These are phyloP conservation scores for Falco biarmicus DNA, from an alignment of 2,797 vertebrate species.

Conservation along the genomic window DNA sequence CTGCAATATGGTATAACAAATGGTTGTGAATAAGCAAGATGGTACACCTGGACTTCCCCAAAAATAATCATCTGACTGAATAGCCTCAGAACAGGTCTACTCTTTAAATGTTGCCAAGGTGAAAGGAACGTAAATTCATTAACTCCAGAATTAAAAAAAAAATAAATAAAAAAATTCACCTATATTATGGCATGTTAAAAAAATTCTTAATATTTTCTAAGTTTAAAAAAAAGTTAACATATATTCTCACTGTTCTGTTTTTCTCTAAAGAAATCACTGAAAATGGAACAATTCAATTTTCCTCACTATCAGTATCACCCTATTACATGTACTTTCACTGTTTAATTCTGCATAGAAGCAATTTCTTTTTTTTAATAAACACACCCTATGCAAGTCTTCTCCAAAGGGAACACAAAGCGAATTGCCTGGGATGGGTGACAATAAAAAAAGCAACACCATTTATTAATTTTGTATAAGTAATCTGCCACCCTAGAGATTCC, in stretches of 20 bases:
- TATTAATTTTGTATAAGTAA: conserved; percentile 80
- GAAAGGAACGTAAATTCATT: background rate
- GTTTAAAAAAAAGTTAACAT: background rate
- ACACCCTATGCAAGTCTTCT: background rate
- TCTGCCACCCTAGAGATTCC: conserved; percentile 68
- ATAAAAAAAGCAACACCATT: conserved; percentile 74
- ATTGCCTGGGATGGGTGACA: conserved; percentile 66
- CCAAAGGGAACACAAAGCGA: conserved; percentile 45
- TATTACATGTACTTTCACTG: background rate
- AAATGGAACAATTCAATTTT: background rate
- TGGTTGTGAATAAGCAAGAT: conserved; percentile 5
- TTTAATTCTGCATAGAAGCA: background rate
- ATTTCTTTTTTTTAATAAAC: background rate
- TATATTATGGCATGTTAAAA: background rate
- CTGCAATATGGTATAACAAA: conserved; percentile 42
- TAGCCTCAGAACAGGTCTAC: background rate
- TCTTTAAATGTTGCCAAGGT: background rate
- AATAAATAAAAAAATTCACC: background rate
- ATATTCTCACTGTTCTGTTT: background rate
- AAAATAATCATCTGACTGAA: background rate
- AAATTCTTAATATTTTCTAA: background rate
- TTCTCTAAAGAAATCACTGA: background rate
- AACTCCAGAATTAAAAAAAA: background rate
- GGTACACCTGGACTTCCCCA: background rate
- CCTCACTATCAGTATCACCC: background rate